These are phyloP conservation scores for Galeopterus variegatus DNA, from an alignment of 2,113 vertebrate genomes.

Conservation along the genomic window DNA sequence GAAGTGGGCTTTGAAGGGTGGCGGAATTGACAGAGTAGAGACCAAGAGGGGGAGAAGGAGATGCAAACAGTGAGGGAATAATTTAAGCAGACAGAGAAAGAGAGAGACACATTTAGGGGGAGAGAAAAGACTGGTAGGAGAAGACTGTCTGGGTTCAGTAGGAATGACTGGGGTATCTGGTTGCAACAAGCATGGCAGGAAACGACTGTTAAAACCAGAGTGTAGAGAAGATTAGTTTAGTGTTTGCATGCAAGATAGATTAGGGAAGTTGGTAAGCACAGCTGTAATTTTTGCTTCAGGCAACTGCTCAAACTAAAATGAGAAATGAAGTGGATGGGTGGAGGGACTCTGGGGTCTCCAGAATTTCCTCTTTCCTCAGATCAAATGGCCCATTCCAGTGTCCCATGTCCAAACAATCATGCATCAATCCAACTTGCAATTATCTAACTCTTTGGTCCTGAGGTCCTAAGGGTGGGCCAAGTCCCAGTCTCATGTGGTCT, in stretches of 20 bases:
- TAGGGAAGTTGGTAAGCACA: not conserved
- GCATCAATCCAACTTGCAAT: not conserved
- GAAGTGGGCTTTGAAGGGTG: not conserved
- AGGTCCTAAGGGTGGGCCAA: not conserved
- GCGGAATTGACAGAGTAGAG: not conserved
- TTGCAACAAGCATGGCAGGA: not conserved
- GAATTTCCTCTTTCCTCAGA: not conserved
- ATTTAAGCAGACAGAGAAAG: not conserved
- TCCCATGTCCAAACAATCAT: not conserved
- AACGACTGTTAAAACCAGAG: not conserved
- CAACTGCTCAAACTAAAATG: not conserved
- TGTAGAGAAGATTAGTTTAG: not conserved
- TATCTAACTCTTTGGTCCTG: not conserved
- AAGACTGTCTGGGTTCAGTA: not conserved
- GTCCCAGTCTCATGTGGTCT: not conserved
- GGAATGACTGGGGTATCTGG: not conserved
- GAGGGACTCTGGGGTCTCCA: not conserved
- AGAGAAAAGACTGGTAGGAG: not conserved
- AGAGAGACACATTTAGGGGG: not conserved
- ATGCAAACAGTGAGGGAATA: not conserved
- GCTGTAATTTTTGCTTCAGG: not conserved
- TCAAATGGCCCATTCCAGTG: not conserved
- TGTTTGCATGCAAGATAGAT: not conserved
- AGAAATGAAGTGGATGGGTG: constrained; percentile 1
- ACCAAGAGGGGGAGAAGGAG: not conserved